Evolutionary conservation across 2,888 invertebrate genomes (phyloP).

Genomic region (Dasysyrphus albostriatus): DNA sequence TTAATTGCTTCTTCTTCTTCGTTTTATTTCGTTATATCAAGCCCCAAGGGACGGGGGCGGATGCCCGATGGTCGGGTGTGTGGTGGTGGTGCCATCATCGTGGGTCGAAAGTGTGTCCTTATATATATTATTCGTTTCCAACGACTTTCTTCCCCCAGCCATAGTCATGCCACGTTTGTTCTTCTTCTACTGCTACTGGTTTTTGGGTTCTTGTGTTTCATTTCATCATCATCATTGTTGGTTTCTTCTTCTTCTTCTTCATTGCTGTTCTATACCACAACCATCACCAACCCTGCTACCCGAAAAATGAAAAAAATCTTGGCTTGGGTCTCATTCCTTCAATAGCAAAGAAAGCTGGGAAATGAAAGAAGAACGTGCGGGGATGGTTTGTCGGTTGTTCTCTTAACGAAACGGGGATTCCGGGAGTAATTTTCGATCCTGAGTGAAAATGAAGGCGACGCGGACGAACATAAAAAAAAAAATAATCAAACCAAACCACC

Average conservation of each 20-base stretch:
- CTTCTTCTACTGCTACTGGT: conserved; percentile 14
- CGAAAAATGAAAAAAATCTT: conserved; percentile 33
- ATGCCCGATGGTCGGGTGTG: conserved; percentile 25
- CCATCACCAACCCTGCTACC: background rate
- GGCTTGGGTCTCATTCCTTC: conserved; percentile 52
- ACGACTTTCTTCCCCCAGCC: conserved; percentile 46
- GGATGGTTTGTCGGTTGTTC: conserved; percentile 42
- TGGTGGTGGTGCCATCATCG: conserved; percentile 8
- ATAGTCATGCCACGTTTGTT: background rate
- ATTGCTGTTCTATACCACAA: background rate
- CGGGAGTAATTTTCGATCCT: conserved; percentile 71
- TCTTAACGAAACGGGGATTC: conserved; percentile 50
- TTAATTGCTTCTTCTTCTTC: conserved; percentile 68
- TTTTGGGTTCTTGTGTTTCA: conserved; percentile 67
- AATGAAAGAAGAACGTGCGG: conserved; percentile 58
- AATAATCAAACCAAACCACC: conserved; percentile 52
- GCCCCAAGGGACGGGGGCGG: conserved; percentile 14
- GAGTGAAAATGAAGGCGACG: conserved; percentile 70
- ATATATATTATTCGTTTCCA: conserved; percentile 51
- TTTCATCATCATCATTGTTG: conserved; percentile 69
- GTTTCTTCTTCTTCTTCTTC: conserved; percentile 24
- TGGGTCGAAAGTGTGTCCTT: conserved; percentile 63
- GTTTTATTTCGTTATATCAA: conserved; percentile 28
- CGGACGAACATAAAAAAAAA: conserved; percentile 35
- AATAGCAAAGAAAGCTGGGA: conserved; percentile 8